Evolutionary conservation across 2,888 invertebrate genomes (phyloP).

Genomic region (Protodeltote pygarga): DNA sequence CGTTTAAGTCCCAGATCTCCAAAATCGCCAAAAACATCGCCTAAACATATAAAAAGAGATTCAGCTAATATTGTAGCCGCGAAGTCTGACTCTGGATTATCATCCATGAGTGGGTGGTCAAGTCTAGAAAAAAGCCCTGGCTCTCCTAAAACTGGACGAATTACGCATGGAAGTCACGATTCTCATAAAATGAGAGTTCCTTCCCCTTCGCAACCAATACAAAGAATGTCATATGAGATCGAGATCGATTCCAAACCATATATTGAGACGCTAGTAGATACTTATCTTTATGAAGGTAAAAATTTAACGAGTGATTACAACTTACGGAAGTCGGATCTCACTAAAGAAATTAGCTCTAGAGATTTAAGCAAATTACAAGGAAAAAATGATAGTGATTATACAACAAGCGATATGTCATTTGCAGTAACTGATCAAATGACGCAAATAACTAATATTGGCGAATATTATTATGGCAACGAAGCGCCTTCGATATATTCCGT

Average conservation of each 20-base stretch:
- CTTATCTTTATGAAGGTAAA: conserved; percentile 73
- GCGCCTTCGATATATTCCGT: conserved; percentile 91
- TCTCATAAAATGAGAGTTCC: conserved; percentile 75
- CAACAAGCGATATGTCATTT: conserved; percentile 68
- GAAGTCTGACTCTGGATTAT: conserved; percentile 95
- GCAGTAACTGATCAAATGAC: conserved; percentile 63
- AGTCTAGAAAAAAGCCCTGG: conserved; percentile 95
- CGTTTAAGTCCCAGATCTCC: conserved; percentile 90
- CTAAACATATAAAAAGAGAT: conserved; percentile 89
- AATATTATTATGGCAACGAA: conserved; percentile 83
- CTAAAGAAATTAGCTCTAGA: conserved; percentile 68
- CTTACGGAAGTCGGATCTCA: conserved; percentile 62
- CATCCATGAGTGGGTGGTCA: conserved; percentile 95
- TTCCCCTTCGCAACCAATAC: conserved; percentile 76
- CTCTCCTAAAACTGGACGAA: conserved; percentile 89
- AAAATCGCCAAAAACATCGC: conserved; percentile 91
- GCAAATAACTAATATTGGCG: conserved; percentile 71
- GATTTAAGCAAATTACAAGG: conserved; percentile 71
- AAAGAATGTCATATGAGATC: conserved; percentile 74
- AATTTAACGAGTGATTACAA: conserved; percentile 70
- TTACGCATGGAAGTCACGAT: conserved; percentile 73
- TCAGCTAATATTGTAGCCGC: conserved; percentile 89
- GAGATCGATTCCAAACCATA: conserved; percentile 81
- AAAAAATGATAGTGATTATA: conserved; percentile 65
- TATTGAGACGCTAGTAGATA: conserved; percentile 87